Conservation (phyloP, 2,888 invertebrate genomes). For the Mimas tiliae region DNA sequence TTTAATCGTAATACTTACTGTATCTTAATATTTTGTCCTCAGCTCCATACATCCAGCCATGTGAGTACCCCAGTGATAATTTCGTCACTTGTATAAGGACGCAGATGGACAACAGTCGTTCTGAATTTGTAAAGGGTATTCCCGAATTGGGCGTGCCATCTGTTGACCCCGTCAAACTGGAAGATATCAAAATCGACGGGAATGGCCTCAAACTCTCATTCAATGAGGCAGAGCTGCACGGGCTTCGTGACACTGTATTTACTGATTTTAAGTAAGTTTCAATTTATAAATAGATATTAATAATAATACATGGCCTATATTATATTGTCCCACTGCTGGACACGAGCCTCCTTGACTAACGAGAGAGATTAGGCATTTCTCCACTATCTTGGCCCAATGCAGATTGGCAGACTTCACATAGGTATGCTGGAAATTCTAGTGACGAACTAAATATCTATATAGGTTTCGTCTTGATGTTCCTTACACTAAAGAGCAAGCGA, state of each 20-base stretch:
- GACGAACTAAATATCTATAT: too few relatives aligned
- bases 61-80: constrained; percentile 50
- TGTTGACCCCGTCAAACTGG: constrained; percentile 66
- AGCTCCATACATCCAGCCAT: constrained; percentile 72
- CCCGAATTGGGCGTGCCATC: constrained; percentile 68
- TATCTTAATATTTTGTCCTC: constrained; percentile 42
- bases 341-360: too few relatives aligned
- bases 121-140: constrained; percentile 68
- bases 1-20: not conserved
- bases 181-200: constrained; percentile 68
- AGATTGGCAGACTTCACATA: too few relatives aligned
- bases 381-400: too few relatives aligned
- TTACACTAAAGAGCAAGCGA: too few relatives aligned
- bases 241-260: constrained; percentile 57
- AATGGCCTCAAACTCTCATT: constrained; percentile 67
- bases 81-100: constrained; percentile 59
- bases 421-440: too few relatives aligned
- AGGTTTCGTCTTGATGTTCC: too few relatives aligned
- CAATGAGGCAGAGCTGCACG: constrained; percentile 62
- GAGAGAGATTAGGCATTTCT: too few relatives aligned
- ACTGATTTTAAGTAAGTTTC: constrained; percentile 65
- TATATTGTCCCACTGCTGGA: too few relatives aligned
- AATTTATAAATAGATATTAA: not conserved
- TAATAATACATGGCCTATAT: too few relatives aligned
- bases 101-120: constrained; percentile 60